These are phyloP conservation scores for Trachops cirrhosus DNA, from an alignment of 2,797 vertebrate species.

Conservation along the genomic window DNA sequence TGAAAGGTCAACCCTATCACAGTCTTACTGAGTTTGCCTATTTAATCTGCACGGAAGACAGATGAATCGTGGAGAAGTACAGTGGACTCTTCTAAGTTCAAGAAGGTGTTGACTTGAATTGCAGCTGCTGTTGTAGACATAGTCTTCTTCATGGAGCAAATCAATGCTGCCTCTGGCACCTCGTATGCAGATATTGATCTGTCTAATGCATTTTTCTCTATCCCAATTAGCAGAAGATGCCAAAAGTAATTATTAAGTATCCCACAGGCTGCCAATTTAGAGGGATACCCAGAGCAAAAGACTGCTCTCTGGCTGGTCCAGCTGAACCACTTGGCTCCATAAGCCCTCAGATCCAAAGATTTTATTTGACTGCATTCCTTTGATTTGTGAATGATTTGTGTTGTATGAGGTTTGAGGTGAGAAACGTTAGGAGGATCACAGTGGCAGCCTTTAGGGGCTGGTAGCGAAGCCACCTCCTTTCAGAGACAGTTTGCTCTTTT, in stretches of 20 bases:
- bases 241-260: slow-evolving; percentile 37
- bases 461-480: background rate
- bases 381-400: background rate
- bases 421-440: background rate
- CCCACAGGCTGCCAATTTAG: background rate
- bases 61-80: background rate
- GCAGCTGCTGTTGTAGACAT: slow-evolving; percentile 8
- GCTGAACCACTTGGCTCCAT: background rate
- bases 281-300: background rate
- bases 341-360: background rate
- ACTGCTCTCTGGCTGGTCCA: background rate
- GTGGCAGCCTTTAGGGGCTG: background rate
- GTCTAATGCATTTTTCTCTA: slow-evolving; percentile 56
- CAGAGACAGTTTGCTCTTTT: background rate
- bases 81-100: slow-evolving; percentile 7
- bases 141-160: slow-evolving; percentile 40
- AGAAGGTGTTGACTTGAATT: slow-evolving; percentile 24
- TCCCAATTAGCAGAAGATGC: slow-evolving; percentile 51
- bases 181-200: slow-evolving; percentile 46
- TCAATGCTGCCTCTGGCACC: slow-evolving; percentile 48
- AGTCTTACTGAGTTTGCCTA: background rate
- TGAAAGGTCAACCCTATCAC: background rate
- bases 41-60: background rate
- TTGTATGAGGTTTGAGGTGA: background rate
- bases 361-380: background rate